Conservation (phyloP, 2,797 vertebrate species). For the Gymnothorax reevesii region DNA sequence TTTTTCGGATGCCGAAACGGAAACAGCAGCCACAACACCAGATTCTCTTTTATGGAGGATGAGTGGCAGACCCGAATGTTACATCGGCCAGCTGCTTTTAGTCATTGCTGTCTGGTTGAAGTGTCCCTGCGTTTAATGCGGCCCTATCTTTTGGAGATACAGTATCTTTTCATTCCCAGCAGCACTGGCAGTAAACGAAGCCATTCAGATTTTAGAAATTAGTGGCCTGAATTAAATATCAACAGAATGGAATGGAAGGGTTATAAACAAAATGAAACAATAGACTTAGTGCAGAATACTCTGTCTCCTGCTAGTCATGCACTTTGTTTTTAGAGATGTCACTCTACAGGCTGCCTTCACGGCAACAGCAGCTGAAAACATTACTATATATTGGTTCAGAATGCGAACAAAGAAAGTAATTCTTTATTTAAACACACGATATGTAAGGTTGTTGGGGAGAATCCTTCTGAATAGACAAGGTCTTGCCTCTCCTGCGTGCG, state of each 20-base stretch:
- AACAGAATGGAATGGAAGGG: neutral
- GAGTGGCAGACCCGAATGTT: neutral
- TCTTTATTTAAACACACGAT: neutral
- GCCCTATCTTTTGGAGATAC: neutral
- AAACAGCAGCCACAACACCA: constrained; percentile 11
- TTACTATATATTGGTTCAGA: neutral
- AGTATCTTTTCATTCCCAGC: neutral
- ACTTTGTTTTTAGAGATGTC: neutral
- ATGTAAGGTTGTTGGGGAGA: neutral
- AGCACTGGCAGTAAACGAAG: too few relatives aligned
- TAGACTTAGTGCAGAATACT: neutral
- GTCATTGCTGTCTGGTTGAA: neutral
- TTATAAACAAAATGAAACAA: neutral
- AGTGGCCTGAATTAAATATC: neutral
- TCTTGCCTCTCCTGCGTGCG: constrained; percentile 24
- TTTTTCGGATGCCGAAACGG: neutral
- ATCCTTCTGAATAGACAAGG: neutral
- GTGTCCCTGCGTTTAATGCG: constrained; percentile 10
- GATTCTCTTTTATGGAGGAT: neutral
- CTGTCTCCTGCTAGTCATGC: neutral
- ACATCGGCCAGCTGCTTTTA: neutral
- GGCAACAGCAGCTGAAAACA: neutral
- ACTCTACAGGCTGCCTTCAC: neutral
- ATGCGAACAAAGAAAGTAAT: neutral
- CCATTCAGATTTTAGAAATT: neutral